Conservation (phyloP, 1,140 invertebrate genomes). For the Capitella teleta region DNA sequence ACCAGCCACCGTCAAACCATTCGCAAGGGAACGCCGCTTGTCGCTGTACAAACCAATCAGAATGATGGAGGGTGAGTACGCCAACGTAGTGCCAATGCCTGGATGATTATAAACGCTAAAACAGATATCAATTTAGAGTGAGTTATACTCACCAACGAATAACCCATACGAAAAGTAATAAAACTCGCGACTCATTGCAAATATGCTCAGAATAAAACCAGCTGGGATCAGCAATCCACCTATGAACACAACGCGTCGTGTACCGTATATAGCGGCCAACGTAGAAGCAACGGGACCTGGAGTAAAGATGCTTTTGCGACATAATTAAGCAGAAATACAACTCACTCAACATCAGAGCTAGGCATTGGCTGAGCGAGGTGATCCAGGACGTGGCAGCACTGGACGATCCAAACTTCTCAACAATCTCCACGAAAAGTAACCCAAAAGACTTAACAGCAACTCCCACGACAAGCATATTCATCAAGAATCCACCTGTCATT, state of each 20-base stretch:
- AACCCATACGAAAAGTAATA: neutral
- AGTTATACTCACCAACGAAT: neutral
- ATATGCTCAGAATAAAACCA: constrained; percentile 1
- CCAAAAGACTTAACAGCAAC: neutral
- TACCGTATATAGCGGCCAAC: neutral
- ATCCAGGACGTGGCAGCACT: too few species aligned
- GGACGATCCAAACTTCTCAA: neutral
- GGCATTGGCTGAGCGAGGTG: too few species aligned
- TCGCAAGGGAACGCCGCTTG: constrained; percentile 65
- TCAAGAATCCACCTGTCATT: neutral
- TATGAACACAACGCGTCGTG: neutral
- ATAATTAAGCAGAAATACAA: neutral
- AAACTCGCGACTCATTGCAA: neutral
- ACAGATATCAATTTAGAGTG: neutral
- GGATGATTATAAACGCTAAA: constrained; percentile 1
- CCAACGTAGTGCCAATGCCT: constrained; percentile 65
- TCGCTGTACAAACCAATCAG: constrained; percentile 81
- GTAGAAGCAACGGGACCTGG: neutral
- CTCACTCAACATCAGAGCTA: too few species aligned
- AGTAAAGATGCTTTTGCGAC: neutral
- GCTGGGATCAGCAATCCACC: neutral
- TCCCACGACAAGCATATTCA: neutral
- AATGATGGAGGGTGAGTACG: constrained; percentile 76
- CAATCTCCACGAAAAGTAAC: neutral
- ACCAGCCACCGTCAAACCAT: constrained; percentile 78